Percentiles rank a stretch among this genome's conserved stretches.
Conservation (phyloP, 2,113 vertebrate genomes). For the Cnemophilus loriae region DNA sequence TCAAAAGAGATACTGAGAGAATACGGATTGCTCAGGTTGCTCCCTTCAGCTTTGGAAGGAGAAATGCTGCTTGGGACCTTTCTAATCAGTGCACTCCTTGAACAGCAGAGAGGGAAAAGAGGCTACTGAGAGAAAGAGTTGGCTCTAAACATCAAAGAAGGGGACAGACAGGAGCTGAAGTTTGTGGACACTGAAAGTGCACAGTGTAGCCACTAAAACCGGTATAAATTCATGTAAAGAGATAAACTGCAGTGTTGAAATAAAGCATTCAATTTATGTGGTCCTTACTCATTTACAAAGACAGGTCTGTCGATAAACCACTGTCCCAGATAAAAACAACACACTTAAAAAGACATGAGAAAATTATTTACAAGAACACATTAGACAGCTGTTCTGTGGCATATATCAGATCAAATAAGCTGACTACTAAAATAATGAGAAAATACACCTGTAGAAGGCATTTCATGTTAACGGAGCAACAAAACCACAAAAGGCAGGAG, state of each 20-base stretch:
- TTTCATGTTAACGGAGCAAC: background rate
- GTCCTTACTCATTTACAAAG: background rate
- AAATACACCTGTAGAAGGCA: background rate
- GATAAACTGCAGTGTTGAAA: background rate
- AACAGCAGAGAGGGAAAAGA: background rate
- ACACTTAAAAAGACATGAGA: background rate
- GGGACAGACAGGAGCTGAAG: background rate
- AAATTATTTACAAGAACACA: background rate
- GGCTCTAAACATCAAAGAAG: background rate
- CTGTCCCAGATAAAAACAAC: background rate
- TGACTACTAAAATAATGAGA: background rate
- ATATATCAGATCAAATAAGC: background rate
- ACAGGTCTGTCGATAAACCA: background rate
- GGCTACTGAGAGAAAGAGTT: background rate
- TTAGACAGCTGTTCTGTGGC: background rate
- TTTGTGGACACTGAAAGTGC: background rate
- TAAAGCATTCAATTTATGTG: background rate
- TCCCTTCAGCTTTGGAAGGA: background rate
- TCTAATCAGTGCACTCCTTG: background rate
- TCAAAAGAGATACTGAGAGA: background rate
- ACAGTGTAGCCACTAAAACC: background rate
- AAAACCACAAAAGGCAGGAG: background rate
- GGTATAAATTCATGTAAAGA: background rate
- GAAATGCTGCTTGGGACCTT: background rate
- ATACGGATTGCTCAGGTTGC: background rate